Conservation (phyloP, 1,140 invertebrate species). For the Halictus rubicundus region DNA sequence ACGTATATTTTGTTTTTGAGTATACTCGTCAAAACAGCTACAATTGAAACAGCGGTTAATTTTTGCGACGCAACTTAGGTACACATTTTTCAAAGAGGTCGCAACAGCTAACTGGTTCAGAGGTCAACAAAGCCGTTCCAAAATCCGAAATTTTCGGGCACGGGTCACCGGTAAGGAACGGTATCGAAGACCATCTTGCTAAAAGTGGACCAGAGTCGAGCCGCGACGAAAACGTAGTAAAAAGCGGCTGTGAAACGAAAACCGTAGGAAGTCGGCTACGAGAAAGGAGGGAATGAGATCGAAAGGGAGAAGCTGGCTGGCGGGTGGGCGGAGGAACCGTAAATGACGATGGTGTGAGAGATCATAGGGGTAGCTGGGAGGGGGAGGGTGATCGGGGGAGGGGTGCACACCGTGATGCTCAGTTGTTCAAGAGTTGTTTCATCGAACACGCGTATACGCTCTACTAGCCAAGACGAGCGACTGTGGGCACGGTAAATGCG, state of each 20-base stretch:
- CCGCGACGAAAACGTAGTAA: not conserved
- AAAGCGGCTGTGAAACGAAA: not conserved
- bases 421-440: conserved; percentile 75
- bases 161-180: no score
- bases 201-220: not conserved
- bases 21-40: no score
- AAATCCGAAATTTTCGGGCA: no score
- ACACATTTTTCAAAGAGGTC: no score
- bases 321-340: not conserved
- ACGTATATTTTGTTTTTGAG: no score
- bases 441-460: conserved; percentile 67
- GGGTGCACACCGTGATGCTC: conserved; percentile 61
- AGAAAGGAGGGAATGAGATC: not conserved
- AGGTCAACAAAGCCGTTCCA: no score
- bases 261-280: not conserved
- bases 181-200: not conserved
- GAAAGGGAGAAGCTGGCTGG: not conserved
- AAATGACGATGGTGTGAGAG: conserved; percentile 38
- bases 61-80: no score
- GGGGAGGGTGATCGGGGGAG: not conserved
- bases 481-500: conserved; percentile 66
- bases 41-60: no score
- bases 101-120: no score
- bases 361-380: conserved; percentile 5
- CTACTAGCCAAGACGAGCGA: conserved; percentile 71